Conservation (phyloP, 2,888 invertebrate species). For the Torymus tubicola region DNA sequence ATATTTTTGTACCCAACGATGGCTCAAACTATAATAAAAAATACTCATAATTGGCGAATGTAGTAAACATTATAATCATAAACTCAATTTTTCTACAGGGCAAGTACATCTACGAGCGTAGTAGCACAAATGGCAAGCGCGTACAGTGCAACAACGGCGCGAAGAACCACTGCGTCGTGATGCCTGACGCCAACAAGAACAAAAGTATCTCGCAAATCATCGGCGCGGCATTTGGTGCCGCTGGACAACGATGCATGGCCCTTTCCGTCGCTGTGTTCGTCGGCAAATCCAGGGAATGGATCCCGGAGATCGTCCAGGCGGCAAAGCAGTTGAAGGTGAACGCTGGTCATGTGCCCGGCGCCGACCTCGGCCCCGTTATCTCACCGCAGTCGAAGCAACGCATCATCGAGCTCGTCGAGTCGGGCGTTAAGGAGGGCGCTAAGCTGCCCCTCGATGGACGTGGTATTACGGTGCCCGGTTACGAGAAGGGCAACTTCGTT, state of each 20-base stretch:
- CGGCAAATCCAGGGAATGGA: constrained; percentile 90
- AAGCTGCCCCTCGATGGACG: constrained; percentile 93
- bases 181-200: constrained; percentile 98
- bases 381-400: constrained; percentile 92
- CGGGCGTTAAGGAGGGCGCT: constrained; percentile 91
- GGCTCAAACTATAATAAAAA: too few species aligned
- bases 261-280: constrained; percentile 96
- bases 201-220: constrained; percentile 93
- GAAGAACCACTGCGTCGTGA: constrained; percentile 98
- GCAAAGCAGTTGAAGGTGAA: constrained; percentile 92
- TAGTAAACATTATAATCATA: too few species aligned
- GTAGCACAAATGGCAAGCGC: constrained; percentile 93
- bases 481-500: constrained; percentile 98
- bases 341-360: constrained; percentile 89
- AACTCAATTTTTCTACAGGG: constrained; percentile 78
- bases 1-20: too few species aligned
- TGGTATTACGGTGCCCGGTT: constrained; percentile 88
- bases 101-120: constrained; percentile 95
- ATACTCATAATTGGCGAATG: too few species aligned
- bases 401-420: constrained; percentile 88
- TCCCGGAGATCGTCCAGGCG: constrained; percentile 91
- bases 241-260: constrained; percentile 99
- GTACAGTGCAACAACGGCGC: constrained; percentile 99
- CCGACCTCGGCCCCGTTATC: constrained; percentile 95
- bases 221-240: constrained; percentile 99